Evolutionary conservation across 1,140 invertebrate genomes (phyloP).

Genomic region (Drosophila micromelanica): DNA sequence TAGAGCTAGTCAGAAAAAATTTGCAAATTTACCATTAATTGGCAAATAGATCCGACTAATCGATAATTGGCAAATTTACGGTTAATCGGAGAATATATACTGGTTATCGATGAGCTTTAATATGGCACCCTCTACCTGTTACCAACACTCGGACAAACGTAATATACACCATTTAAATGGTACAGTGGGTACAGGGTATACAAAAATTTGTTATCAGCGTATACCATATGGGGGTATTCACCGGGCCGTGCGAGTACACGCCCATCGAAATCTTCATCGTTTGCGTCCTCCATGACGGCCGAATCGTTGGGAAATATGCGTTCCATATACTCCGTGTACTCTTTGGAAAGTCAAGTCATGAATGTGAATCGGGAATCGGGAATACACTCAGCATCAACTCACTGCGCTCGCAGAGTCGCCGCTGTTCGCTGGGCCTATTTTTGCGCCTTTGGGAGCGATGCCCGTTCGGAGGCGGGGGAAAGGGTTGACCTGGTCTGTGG

Average conservation of each 20-base stretch:
- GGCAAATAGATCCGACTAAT: no score
- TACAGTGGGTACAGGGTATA: no score
- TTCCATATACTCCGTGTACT: slow-evolving; percentile 74
- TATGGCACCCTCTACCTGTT: no score
- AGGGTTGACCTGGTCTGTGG: slow-evolving; percentile 53
- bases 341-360: slow-evolving; percentile 30
- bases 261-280: slow-evolving; percentile 76
- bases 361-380: slow-evolving; percentile 16
- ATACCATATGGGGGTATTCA: slow-evolving; percentile 85
- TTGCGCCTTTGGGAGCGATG: slow-evolving; percentile 41
- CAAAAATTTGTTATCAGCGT: slow-evolving; percentile 23
- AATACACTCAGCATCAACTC: slow-evolving; percentile 40
- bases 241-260: slow-evolving; percentile 71
- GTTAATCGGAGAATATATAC: no score
- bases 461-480: slow-evolving; percentile 55
- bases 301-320: slow-evolving; percentile 73
- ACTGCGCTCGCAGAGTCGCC: slow-evolving; percentile 71
- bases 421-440: slow-evolving; percentile 6
- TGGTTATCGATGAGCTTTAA: no score
- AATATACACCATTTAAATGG: no score
- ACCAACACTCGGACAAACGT: no score
- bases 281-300: slow-evolving; percentile 63
- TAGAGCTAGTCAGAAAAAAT: no score
- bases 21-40: no score
- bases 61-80: no score